Conservation (phyloP, 2,888 invertebrate genomes). For the Magallana nippona region DNA sequence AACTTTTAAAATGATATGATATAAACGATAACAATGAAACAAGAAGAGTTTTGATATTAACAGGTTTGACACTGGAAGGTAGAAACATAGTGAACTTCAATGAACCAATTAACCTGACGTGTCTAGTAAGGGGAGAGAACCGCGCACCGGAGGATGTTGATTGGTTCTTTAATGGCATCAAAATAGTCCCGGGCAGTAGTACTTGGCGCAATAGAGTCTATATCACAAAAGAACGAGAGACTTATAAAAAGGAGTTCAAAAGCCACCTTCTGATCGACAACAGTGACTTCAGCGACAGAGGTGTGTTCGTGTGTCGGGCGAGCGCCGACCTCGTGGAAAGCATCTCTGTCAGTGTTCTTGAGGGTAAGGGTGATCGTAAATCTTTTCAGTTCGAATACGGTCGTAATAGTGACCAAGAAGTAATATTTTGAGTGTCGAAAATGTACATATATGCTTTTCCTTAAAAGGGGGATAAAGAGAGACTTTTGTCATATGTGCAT, state of each 20-base stretch:
- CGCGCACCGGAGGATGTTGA: conserved; percentile 47
- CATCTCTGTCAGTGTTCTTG: conserved; percentile 35
- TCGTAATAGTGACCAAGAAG: no score
- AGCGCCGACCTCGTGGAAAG: not conserved
- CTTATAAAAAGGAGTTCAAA: conserved; percentile 33
- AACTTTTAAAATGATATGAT: not conserved
- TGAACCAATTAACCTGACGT: conserved; percentile 43
- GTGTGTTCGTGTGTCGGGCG: conserved; percentile 39
- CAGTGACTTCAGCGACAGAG: conserved; percentile 27
- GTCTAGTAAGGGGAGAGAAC: conserved; percentile 40
- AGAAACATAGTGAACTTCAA: conserved; percentile 42
- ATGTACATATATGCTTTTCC: no score
- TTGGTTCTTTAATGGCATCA: conserved; percentile 49
- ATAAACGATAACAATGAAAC: not conserved
- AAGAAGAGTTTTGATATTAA: not conserved
- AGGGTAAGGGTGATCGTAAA: not conserved
- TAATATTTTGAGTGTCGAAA: no score
- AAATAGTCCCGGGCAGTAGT: conserved; percentile 20
- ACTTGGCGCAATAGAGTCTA: conserved; percentile 41
- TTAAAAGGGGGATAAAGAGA: no score
- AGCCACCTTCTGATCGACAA: conserved; percentile 39
- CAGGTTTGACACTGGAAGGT: conserved; percentile 41
- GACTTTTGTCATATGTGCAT: no score
- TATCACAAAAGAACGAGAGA: not conserved
- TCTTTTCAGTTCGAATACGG: no score